Conservation (phyloP, 2,888 invertebrate species). For the Camptogramma bilineatum region DNA sequence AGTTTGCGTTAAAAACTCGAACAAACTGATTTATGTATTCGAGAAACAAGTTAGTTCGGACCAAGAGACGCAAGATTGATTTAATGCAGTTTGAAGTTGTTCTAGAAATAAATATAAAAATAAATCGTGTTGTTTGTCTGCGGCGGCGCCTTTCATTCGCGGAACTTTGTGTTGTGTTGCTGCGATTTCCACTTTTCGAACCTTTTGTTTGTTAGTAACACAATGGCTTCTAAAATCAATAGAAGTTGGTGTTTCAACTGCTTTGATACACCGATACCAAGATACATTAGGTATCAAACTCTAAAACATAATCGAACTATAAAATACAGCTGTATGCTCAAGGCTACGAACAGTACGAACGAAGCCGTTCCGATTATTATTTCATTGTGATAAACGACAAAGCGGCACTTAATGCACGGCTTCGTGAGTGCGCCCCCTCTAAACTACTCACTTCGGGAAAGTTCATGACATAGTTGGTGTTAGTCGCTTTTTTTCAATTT, state of each 20-base stretch:
- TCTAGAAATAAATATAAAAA: conserved; percentile 1
- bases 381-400: background rate
- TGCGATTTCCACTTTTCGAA: background rate
- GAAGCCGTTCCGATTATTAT: background rate
- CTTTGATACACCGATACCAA: background rate
- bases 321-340: too few species aligned
- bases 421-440: background rate
- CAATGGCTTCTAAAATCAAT: background rate
- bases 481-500: background rate
- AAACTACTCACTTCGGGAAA: background rate
- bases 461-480: background rate
- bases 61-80: conserved; percentile 8
- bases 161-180: background rate
- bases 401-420: background rate
- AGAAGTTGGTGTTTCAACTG: background rate
- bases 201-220: background rate
- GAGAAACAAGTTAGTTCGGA: conserved; percentile 1
- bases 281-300: too few species aligned
- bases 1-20: background rate
- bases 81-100: conserved; percentile 12
- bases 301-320: too few species aligned
- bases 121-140: conserved; percentile 4
- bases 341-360: too few species aligned
- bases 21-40: conserved; percentile 1
- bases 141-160: background rate